Percentiles rank a stretch among this genome's conserved stretches.
Evolutionary conservation across 2,888 invertebrate genomes (phyloP).

Genomic region (Microctonus brassicae): DNA sequence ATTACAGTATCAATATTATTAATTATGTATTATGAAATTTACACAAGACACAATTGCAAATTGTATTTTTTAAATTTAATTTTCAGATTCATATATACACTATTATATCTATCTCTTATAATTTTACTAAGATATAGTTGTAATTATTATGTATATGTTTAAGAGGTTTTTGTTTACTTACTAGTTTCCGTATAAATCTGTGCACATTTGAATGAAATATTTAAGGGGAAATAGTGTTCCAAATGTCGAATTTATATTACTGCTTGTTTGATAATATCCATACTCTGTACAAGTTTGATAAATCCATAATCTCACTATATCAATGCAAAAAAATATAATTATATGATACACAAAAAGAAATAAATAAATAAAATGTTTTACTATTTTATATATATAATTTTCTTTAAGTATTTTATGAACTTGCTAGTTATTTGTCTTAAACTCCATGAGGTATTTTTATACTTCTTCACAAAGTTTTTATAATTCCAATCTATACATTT

Average conservation of each 20-base stretch:
- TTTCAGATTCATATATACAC: too few species aligned
- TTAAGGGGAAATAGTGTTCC: conserved; percentile 71
- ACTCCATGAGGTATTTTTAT: conserved; percentile 45
- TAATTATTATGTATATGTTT: not conserved
- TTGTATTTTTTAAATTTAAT: too few species aligned
- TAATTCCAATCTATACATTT: conserved; percentile 48
- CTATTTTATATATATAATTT: not conserved
- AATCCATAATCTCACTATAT: conserved; percentile 80
- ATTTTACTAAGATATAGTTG: not conserved
- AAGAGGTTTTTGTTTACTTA: conserved; percentile 49
- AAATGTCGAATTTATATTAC: conserved; percentile 75
- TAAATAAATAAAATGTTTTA: not conserved
- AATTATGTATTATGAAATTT: not conserved
- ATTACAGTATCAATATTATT: not conserved
- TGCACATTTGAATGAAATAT: conserved; percentile 70
- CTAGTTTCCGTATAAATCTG: conserved; percentile 69
- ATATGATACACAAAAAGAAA: not conserved
- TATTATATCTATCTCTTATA: too few species aligned
- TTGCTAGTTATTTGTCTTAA: conserved; percentile 37
- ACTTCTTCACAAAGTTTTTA: conserved; percentile 38
- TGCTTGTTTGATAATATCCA: conserved; percentile 86
- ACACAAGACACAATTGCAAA: too few species aligned
- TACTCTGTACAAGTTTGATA: conserved; percentile 91
- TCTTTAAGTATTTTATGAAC: conserved; percentile 12
- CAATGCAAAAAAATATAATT: conserved; percentile 7